Evolutionary conservation across 2,888 invertebrate genomes (phyloP).

Genomic region (Prosapia bicincta): DNA sequence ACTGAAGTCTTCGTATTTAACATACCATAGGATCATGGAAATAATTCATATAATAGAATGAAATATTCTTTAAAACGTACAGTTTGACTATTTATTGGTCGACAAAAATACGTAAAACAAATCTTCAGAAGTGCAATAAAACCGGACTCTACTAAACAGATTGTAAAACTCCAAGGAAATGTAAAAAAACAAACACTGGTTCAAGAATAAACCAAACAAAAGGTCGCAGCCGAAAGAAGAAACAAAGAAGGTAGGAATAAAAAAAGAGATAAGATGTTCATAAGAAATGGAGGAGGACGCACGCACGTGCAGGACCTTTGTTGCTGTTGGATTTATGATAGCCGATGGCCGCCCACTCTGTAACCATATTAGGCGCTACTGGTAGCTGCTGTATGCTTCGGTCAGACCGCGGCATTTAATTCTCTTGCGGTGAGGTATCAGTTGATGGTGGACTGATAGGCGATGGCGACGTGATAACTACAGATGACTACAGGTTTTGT

Average conservation of each 20-base stretch:
- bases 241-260: background rate
- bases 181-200: background rate
- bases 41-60: too few relatives aligned
- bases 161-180: background rate
- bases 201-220: background rate
- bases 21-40: too few relatives aligned
- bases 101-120: too few relatives aligned
- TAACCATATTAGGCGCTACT: slow-evolving; percentile 4
- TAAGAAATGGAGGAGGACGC: slow-evolving; percentile 6
- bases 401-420: too few relatives aligned
- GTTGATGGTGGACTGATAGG: too few relatives aligned
- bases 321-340: slow-evolving; percentile 3
- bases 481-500: too few relatives aligned
- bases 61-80: too few relatives aligned
- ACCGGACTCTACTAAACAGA: background rate
- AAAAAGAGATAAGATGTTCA: background rate
- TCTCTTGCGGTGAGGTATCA: too few relatives aligned
- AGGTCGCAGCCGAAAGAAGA: background rate
- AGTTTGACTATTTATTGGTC: too few relatives aligned
- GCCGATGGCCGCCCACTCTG: background rate
- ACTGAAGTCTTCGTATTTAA: too few relatives aligned
- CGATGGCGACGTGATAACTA: too few relatives aligned
- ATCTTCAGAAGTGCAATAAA: background rate
- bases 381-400: background rate
- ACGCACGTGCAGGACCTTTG: background rate